Base-by-base conservation (phyloP, 2,113 vertebrate genomes). In the Apaloderma vittatum region DNA sequence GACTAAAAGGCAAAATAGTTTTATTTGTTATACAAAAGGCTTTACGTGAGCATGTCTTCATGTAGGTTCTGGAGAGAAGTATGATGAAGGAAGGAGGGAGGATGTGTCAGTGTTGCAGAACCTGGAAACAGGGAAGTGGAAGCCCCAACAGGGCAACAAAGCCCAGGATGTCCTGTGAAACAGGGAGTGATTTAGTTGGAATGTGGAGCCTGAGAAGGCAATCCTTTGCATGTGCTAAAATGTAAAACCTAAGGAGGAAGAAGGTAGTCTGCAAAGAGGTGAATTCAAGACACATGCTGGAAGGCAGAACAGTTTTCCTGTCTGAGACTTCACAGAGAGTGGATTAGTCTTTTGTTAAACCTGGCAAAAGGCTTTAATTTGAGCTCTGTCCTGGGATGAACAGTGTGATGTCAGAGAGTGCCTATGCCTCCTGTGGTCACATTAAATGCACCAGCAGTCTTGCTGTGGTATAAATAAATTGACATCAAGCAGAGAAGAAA, bases 251-350 rank as follows among this genome's bases (percentile, higher is more conserved):
- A 3, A 43, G 43, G 14, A 65, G 27, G 12, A 74, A 24, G 45
- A 59, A 40, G 7, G 26, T 21, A 3, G n/a, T n/a, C 3, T 22
- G 0, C 0, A 0, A 62, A 16, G 36, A 37, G n/a, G 9, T 43
- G 22, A 57, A 67, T 63, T 77, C 34, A 52, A 40, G 27, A 40
- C 55, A 23, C 23, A 6, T 23, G 48, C 30, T 52, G 40, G 49
- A 48, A 5, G 26, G 20, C 52, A 16, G 54, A 63, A n/a, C 6
- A 40, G 16, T 76, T 75, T 78, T 58, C 29, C 10, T 71, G 43
- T 46, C 59, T 11, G 32, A 30, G 32, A 4, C 15, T 7, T 36
- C 14, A 3, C 7, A 11, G 45, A 74, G 19, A 8, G 29, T 43
- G 6, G 6, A 34, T 8, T 6, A 36, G 0, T 32, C 30, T 51